Evolutionary conservation across 2,888 invertebrate genomes (phyloP).

Genomic region (Eurois occulta): DNA sequence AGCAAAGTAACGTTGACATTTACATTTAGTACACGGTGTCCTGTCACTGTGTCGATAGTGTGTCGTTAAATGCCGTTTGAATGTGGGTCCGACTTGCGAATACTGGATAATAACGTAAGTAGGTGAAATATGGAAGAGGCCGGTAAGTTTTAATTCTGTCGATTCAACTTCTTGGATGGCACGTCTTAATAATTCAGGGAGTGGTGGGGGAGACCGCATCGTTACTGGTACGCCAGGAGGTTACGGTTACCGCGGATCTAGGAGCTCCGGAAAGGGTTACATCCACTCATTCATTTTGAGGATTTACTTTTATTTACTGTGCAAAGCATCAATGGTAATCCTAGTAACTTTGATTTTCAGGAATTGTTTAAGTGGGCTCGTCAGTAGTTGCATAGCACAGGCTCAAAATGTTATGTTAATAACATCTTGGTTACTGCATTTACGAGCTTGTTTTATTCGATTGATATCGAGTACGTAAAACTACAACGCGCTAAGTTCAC

Average conservation of each 20-base stretch:
- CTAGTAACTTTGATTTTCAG: neutral
- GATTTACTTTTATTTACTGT: neutral
- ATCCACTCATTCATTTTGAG: neutral
- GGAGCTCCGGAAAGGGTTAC: constrained; percentile 56
- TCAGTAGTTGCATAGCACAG: neutral
- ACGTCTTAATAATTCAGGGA: constrained; percentile 85
- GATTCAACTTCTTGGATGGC: constrained; percentile 87
- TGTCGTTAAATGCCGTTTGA: constrained; percentile 32
- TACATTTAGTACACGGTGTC: constrained; percentile 30
- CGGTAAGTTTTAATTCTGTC: constrained; percentile 87
- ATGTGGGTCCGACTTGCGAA: constrained; percentile 14
- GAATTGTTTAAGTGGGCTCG: neutral
- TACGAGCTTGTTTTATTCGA: neutral
- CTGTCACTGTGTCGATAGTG: constrained; percentile 29
- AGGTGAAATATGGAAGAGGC: constrained; percentile 86
- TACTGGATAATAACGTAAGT: constrained; percentile 69
- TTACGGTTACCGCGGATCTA: constrained; percentile 65
- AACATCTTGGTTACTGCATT: neutral
- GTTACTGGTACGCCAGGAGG: constrained; percentile 77
- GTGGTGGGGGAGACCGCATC: constrained; percentile 80
- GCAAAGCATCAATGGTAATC: neutral
- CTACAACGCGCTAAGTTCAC: neutral
- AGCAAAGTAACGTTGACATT: constrained; percentile 48
- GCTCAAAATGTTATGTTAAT: neutral
- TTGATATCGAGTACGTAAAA: neutral